Conservation (phyloP, 2,113 vertebrate species). For the Dasyurus viverrinus region DNA sequence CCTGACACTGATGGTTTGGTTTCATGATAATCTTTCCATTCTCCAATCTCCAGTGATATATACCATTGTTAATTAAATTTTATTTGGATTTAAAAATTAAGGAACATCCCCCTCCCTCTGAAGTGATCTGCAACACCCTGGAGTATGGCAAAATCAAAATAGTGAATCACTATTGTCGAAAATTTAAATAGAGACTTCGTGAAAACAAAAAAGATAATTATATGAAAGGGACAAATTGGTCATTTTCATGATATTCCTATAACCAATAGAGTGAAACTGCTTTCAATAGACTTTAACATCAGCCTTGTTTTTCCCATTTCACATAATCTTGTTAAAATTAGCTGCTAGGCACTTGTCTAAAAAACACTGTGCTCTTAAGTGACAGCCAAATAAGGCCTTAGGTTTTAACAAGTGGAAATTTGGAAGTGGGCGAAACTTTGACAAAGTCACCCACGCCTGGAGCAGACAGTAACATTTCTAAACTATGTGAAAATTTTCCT, state of each 20-base stretch:
- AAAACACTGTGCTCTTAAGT: slow-evolving; percentile 36
- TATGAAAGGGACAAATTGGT: not conserved
- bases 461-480: slow-evolving; percentile 58
- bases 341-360: slow-evolving; percentile 33
- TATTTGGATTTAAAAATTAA: slow-evolving; percentile 50
- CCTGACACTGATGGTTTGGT: slow-evolving; percentile 7
- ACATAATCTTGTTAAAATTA: slow-evolving; percentile 56
- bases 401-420: slow-evolving; percentile 56
- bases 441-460: slow-evolving; percentile 17
- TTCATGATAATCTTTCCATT: not conserved
- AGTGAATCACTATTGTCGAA: slow-evolving; percentile 45
- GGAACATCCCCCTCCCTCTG: not conserved
- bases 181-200: slow-evolving; percentile 24
- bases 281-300: not conserved
- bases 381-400: slow-evolving; percentile 46
- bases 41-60: not conserved
- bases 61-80: slow-evolving; percentile 28
- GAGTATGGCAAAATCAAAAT: slow-evolving; percentile 32
- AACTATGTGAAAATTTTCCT: slow-evolving; percentile 47
- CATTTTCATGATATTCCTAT: slow-evolving; percentile 27
- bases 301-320: slow-evolving; percentile 30
- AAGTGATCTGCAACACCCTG: slow-evolving; percentile 6
- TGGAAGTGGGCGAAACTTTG: slow-evolving; percentile 58
- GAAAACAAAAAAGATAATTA: not conserved
- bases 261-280: not conserved